A percentile compares a stretch with the other conserved stretches of the same genome.
Evolutionary conservation across 2,797 vertebrate genomes (phyloP).

Genomic region (Iguana delicatissima): DNA sequence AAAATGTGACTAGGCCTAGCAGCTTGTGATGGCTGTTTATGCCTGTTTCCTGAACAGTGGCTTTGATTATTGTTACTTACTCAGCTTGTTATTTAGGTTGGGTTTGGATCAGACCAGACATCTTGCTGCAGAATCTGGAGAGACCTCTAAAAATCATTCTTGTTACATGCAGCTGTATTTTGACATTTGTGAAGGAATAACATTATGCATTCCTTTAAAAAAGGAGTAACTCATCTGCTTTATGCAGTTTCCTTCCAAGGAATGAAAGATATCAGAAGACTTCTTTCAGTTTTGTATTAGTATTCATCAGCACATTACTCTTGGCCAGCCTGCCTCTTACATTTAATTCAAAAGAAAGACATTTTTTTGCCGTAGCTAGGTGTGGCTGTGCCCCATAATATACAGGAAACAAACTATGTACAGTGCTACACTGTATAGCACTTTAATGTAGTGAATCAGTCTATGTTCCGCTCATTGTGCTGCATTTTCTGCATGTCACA

Average conservation of each 20-base stretch:
- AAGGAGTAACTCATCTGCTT: neutral
- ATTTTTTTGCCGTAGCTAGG: neutral
- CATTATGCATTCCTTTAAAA: neutral
- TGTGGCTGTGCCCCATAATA: neutral
- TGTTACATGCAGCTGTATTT: neutral
- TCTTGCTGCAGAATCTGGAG: neutral
- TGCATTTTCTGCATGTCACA: slow-evolving; percentile 16
- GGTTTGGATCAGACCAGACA: neutral
- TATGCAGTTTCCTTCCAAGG: neutral
- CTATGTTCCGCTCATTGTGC: neutral
- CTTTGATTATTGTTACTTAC: slow-evolving; percentile 1
- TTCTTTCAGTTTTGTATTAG: neutral
- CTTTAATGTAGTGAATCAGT: neutral
- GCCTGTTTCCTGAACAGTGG: slow-evolving; percentile 34
- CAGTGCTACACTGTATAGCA: neutral
- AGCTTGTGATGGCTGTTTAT: neutral
- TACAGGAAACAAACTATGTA: no score
- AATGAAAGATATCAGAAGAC: neutral
- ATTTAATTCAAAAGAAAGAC: neutral
- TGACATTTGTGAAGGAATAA: slow-evolving; percentile 11
- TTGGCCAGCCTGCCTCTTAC: neutral
- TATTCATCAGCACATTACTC: neutral
- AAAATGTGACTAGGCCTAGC: neutral
- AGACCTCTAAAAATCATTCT: neutral
- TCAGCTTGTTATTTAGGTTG: neutral